phyloP scores from a whole-genome alignment of 2,797 vertebrate genomes.

The Pterois miles region DNA sequence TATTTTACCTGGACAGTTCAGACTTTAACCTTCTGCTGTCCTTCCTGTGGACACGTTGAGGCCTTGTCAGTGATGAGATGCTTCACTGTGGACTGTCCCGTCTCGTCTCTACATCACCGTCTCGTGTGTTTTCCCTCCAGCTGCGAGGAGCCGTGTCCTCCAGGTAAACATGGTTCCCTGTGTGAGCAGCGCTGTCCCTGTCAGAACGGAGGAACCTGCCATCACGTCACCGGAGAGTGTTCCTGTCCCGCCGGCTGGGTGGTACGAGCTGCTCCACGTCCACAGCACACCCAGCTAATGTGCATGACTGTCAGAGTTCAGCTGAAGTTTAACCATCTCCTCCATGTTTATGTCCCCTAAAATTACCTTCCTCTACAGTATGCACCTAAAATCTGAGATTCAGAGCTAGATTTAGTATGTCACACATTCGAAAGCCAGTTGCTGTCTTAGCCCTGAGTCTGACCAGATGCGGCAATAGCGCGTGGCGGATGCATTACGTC shows the following conservation, averaged over 20 bases:
- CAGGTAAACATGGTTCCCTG: slow-evolving; percentile 92
- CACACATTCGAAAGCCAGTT: too few relatives aligned
- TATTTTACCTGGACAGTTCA: background rate
- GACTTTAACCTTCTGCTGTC: background rate
- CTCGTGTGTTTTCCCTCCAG: slow-evolving; percentile 71
- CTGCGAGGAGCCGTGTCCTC: slow-evolving; percentile 94
- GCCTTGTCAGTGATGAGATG: background rate
- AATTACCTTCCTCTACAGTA: too few relatives aligned
- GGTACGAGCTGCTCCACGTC: slow-evolving; percentile 75
- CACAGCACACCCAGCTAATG: background rate
- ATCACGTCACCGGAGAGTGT: slow-evolving; percentile 94
- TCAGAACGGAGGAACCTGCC: slow-evolving; percentile 94
- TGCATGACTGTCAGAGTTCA: background rate
- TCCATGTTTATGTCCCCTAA: too few relatives aligned
- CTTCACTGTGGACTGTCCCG: background rate
- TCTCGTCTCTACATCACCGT: too few relatives aligned
- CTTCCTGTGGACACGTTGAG: background rate
- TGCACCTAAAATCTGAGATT: too few relatives aligned
- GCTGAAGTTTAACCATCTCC: background rate
- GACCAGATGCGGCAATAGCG: too few relatives aligned
- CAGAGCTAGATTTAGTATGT: too few relatives aligned
- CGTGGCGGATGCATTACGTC: too few relatives aligned
- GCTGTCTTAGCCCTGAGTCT: too few relatives aligned
- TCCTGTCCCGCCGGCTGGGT: slow-evolving; percentile 94
- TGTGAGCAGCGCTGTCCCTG: slow-evolving; percentile 96